A percentile compares a stretch with the other conserved stretches of the same genome.
phyloP scores from a whole-genome alignment of 2,888 invertebrate genomes.

The Agrotis exclamationis region DNA sequence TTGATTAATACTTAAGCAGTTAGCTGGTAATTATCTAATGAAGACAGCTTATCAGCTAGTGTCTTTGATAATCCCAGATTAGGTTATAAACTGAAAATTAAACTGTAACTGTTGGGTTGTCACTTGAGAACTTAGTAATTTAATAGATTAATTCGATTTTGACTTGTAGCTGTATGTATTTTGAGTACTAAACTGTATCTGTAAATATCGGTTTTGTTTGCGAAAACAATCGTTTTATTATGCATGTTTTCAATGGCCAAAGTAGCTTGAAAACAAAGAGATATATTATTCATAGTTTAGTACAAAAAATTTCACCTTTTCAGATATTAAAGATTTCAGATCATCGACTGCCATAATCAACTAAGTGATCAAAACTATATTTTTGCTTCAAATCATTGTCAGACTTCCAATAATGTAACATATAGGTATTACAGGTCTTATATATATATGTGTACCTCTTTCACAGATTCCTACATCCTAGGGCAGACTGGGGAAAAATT shows the following conservation, averaged over 20 bases:
- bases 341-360: neutral
- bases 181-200: neutral
- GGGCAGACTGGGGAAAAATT: too few relatives aligned
- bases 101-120: slow-evolving; percentile 21
- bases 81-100: slow-evolving; percentile 42
- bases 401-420: neutral
- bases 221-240: neutral
- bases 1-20: slow-evolving; percentile 52
- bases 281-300: neutral
- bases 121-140: neutral
- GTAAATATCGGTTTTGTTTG: neutral
- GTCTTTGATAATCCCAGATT: slow-evolving; percentile 55
- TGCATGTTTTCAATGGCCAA: too few relatives aligned
- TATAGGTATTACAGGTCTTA: neutral
- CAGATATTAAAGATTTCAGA: neutral
- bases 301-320: neutral
- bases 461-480: too few relatives aligned
- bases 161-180: neutral
- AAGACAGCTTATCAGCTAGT: slow-evolving; percentile 36
- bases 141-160: neutral
- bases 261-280: too few relatives aligned
- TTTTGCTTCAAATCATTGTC: neutral
- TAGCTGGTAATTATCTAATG: slow-evolving; percentile 49
- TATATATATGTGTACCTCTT: neutral
- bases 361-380: neutral